Conservation (phyloP, 2,113 vertebrate species). For the Cottus gobio region DNA sequence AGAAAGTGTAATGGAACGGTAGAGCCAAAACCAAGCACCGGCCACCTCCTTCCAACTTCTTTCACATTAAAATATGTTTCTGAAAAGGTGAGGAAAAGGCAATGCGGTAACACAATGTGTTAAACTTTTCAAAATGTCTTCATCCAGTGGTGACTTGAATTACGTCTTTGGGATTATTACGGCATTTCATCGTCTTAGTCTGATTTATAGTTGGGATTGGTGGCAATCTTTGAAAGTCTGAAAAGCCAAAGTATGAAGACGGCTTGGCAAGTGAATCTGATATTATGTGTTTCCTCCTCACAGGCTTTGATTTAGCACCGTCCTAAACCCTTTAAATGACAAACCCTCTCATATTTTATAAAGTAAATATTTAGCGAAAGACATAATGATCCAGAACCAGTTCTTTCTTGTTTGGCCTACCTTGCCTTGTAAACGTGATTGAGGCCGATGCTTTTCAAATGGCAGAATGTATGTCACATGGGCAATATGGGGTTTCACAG, state of each 20-base stretch:
- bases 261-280: neutral
- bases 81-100: neutral
- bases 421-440: neutral
- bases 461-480: conserved; percentile 46
- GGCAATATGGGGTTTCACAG: conserved; percentile 15
- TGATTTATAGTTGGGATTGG: neutral
- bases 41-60: neutral
- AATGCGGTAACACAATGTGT: no score
- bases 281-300: neutral
- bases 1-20: neutral
- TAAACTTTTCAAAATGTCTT: neutral
- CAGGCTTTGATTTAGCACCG: neutral
- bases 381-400: neutral
- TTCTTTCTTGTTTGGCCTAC: neutral
- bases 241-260: neutral
- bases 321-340: neutral
- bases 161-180: neutral
- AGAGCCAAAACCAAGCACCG: neutral
- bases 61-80: neutral
- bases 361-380: neutral
- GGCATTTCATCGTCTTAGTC: neutral
- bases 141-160: neutral
- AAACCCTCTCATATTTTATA: neutral
- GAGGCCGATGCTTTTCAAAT: neutral
- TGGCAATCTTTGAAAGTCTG: neutral